Base-by-base conservation (phyloP, 2,113 vertebrate genomes). In the Centropus bengalensis region DNA sequence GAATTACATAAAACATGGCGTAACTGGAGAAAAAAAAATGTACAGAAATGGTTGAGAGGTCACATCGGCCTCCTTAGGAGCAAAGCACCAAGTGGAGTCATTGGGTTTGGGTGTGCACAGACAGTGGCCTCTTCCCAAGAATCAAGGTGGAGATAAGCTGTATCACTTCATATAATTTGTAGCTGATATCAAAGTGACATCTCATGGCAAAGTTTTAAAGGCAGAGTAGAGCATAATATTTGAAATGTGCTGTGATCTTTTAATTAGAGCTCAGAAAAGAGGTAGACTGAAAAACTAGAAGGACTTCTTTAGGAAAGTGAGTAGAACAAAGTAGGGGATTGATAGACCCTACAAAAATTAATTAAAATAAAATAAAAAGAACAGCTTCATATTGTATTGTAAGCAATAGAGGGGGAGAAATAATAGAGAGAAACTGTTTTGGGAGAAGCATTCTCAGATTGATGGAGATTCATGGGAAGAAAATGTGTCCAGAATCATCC, bases 21-120 rank as follows among this genome's bases (percentile, higher is more conserved):
- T 80, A 83, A 71, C 16, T 55, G 21, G 55, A 78, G 51, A 78
- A 70, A 33, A 22, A 70, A 89, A 49, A 17, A 18, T 77, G 24
- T 33, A 19, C 18, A 52, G n/a, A 77, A 60, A 20, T 42, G 6
- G 3, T 3, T 56, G 54, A 58, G 32, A 42, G 24, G 12, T 69
- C 38, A 52, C 18, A 40, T 75, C 3, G 3, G 9, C 21, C 28
- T 78, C 10, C 26, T 60, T 44, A 40, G 20, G 52, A 76, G 2
- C 13, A 36, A 71, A 71, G 12, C 2, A 5, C 17, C 23, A 33
- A 1, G 3, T 70, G 22, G 32, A 60, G 17, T 22, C 0, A 0
- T 17, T 54, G 2, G 27, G 9, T 20, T 86, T 70, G 21, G 30
- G 16, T 51, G 17, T 62, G 27, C 8, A 36, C 32, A 22, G 28